These are phyloP conservation scores for Acleris cristana DNA, from an alignment of 2,888 invertebrate species.

Conservation along the genomic window DNA sequence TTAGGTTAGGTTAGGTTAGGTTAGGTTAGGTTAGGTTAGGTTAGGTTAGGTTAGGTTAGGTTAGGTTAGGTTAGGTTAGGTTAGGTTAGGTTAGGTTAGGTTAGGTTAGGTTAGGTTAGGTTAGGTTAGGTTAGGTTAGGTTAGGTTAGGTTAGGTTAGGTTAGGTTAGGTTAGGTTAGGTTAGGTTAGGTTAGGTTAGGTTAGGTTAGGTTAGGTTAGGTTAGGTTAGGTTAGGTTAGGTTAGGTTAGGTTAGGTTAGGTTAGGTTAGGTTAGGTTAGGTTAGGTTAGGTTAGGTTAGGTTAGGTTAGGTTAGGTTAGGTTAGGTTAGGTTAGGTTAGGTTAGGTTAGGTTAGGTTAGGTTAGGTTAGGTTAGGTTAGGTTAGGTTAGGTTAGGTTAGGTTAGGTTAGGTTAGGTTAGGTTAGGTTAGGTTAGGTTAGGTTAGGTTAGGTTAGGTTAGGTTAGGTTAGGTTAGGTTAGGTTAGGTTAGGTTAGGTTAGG, in stretches of 20 bases:
- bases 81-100: slow-evolving; percentile 7
- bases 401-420: slow-evolving; percentile 16
- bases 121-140: slow-evolving; percentile 21
- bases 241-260: slow-evolving; percentile 31
- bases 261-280: slow-evolving; percentile 33
- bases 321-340: slow-evolving; percentile 30
- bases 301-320: slow-evolving; percentile 32
- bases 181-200: slow-evolving; percentile 20
- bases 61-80: slow-evolving; percentile 4
- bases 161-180: too few species aligned
- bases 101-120: slow-evolving; percentile 22
- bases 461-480: slow-evolving; percentile 18
- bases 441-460: slow-evolving; percentile 18
- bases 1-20: not conserved
- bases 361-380: slow-evolving; percentile 26
- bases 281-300: slow-evolving; percentile 33
- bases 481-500: slow-evolving; percentile 18
- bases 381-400: slow-evolving; percentile 26
- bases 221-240: slow-evolving; percentile 42
- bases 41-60: not conserved
- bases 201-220: slow-evolving; percentile 37
- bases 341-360: slow-evolving; percentile 25
- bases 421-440: slow-evolving; percentile 17
- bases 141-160: slow-evolving; percentile 7
- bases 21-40: not conserved